Base-by-base conservation (phyloP, 2,113 vertebrate genomes). In the Phylloscopus trochiloides region DNA sequence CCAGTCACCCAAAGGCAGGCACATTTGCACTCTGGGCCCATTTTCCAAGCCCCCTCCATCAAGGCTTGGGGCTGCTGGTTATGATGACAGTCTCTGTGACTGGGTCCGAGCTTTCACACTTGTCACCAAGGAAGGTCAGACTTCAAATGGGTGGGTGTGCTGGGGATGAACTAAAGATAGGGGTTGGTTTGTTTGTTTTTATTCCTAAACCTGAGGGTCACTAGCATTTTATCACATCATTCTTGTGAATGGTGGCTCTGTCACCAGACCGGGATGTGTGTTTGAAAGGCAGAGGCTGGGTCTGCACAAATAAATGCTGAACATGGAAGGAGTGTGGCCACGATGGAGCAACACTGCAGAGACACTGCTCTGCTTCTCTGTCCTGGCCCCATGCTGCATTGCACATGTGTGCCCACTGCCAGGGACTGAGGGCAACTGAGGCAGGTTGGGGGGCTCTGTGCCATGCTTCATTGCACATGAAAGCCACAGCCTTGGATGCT, bases 401-500 rank as follows among this genome's bases (percentile, higher is more conserved):
- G 21, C 51, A 34, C 16, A 12, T 43, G 31, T 28, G 43, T 71
- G 36, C 62, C 36, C 50, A 15, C 16, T 1, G 12, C 74, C 50
- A 92, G 70, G 31, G 48, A 65, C 48, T 36, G 36, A 36, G 36
- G 36, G 36, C 36, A 36, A 10, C 36, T 8, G 29, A 28, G 77
- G 43, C 84, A 88, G n/a, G 42, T 34, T 66, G 82, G 31, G 48
- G 48, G 16, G 36, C 66, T 87, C 63, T 40, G 17, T 38, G 31
- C 45, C 40, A 15, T 1, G 16, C 45, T 90, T 47, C 1, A 1
- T 57, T 70, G 74, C 42, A 57, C 58, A 42, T 1, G 3, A 61
- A 94, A 96, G 50, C 85, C 78, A 36, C 82, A 88, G 74, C 51
- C 63, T 90, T 91, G 90, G 78, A 93, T 67, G 67, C 4, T 51